phyloP scores from a whole-genome alignment of 37 sponge, comb jelly and placozoan species.

The Aphrocallistes beatrix region DNA sequence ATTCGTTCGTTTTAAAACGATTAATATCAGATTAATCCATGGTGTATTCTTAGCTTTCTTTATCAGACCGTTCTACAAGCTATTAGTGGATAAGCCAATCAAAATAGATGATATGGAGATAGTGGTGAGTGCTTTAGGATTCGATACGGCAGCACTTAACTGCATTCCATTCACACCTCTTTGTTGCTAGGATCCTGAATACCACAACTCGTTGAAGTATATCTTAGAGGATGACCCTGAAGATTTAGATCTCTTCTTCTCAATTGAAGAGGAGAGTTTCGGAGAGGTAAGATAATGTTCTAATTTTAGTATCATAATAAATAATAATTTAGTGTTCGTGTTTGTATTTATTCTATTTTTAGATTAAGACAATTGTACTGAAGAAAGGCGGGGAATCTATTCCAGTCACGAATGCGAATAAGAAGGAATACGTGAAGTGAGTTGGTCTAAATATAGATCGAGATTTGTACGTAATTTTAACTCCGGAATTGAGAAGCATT shows the following conservation, averaged over 20 bases:
- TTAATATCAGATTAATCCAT: too few species aligned
- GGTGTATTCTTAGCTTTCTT: constrained; percentile 87
- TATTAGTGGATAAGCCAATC: constrained; percentile 70
- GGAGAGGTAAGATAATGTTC: constrained; percentile 64
- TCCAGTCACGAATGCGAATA: constrained; percentile 81
- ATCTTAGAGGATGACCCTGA: constrained; percentile 95
- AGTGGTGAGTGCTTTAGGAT: constrained; percentile 41
- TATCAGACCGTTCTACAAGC: constrained; percentile 92
- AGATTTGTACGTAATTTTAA: neutral
- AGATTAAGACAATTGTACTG: constrained; percentile 66
- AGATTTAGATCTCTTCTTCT: constrained; percentile 71
- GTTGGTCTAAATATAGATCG: constrained; percentile 4
- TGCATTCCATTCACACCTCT: neutral
- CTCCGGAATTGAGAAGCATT: too few species aligned
- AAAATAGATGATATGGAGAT: constrained; percentile 74
- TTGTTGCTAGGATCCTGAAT: constrained; percentile 64
- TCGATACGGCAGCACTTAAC: neutral
- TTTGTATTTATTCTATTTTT: neutral
- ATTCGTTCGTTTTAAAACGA: too few species aligned
- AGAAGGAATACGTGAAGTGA: constrained; percentile 84
- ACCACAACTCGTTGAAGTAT: constrained; percentile 81
- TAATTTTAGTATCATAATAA: too few species aligned
- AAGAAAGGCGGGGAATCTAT: constrained; percentile 70
- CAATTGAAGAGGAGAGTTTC: constrained; percentile 57
- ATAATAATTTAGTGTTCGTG: neutral